Evolutionary conservation across 2,113 vertebrate genomes (phyloP).

Genomic region (Gobius niger): DNA sequence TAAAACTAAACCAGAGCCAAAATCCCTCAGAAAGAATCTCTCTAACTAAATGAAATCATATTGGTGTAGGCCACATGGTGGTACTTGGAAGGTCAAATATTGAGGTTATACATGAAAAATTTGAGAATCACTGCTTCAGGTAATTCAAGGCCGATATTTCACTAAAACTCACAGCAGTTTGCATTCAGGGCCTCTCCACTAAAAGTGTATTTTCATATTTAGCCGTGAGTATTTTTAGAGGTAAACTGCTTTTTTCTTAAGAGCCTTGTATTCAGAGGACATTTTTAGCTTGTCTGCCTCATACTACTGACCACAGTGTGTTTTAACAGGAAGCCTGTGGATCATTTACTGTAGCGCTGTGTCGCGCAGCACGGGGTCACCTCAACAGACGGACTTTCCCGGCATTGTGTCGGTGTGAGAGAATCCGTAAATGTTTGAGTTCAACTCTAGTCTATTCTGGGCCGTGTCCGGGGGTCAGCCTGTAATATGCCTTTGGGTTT

Average conservation of each 20-base stretch:
- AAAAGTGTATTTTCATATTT: neutral
- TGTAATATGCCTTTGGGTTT: conserved; percentile 21
- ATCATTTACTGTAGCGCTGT: neutral
- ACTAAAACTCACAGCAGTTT: too few species aligned
- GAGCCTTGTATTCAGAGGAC: conserved; percentile 35
- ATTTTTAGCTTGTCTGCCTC: conserved; percentile 38
- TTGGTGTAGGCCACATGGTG: too few species aligned
- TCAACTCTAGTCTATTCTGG: conserved; percentile 29
- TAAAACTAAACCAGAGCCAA: too few species aligned
- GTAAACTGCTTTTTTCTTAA: conserved; percentile 38
- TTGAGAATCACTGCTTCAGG: too few species aligned
- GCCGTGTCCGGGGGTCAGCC: conserved; percentile 29
- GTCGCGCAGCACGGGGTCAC: too few species aligned
- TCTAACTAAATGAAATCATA: too few species aligned
- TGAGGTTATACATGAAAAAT: too few species aligned
- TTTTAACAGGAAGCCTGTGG: neutral
- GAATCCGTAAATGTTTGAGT: neutral
- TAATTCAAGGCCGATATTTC: too few species aligned
- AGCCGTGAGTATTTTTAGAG: conserved; percentile 35
- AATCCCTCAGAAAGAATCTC: too few species aligned
- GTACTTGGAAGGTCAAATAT: too few species aligned
- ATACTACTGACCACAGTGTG: conserved; percentile 14
- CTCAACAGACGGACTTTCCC: neutral
- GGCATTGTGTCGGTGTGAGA: conserved; percentile 6
- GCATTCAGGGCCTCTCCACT: too few species aligned